Base-by-base conservation (phyloP, 2,113 vertebrate species). In the Oreochromis niloticus region DNA sequence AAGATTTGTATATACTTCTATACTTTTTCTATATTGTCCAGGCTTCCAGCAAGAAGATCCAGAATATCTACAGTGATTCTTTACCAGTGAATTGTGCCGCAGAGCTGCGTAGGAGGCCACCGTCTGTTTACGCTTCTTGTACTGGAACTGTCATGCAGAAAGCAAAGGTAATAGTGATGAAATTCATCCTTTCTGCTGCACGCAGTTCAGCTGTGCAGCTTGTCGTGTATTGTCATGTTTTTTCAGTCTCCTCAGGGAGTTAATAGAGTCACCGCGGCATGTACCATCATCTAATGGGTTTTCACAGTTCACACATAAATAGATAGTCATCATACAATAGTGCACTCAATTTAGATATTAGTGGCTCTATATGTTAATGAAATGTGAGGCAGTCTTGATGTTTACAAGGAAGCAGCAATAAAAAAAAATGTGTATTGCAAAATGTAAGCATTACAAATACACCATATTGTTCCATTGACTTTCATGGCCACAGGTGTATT, bases 101-200 rank as follows among this genome's bases (percentile, higher is more conserved):
- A 0, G 98, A 99, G 95, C 93, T 98, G 93, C 97, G 97, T 59
- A 97, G 97, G 83, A 97, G 98, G 19, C 97, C 97, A 7, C 97
- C 97, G 1, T 98, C 98, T 89, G 97, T 98, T 22, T 95, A 97
- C 48, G 96, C 97, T 16, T 96, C 97, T 12, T 95, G 94, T 82
- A 96, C 97, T 83, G 98, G 98, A 48, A 98, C 97, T 0, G 99
- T 99, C 95, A 97, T 99, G 93, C 97, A 97, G 93, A 99, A 98
- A 93, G 97, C 99, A 83, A 99, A 99, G 98, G 99, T 99, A 95
- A 87, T 59, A 27, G 6, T 16, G 32, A 19, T 46, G 19, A 14
- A 13, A 48, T 22, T 55, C 24, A 13, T 24, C 8, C 4, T 41
- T 27, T n/a, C 24, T 83, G 46, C 46, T 32, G 43, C 71, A 78